A percentile compares a stretch with the other conserved stretches of the same genome.
phyloP scores from a whole-genome alignment of 2,888 invertebrate genomes.

The Rhagonycha lutea region DNA sequence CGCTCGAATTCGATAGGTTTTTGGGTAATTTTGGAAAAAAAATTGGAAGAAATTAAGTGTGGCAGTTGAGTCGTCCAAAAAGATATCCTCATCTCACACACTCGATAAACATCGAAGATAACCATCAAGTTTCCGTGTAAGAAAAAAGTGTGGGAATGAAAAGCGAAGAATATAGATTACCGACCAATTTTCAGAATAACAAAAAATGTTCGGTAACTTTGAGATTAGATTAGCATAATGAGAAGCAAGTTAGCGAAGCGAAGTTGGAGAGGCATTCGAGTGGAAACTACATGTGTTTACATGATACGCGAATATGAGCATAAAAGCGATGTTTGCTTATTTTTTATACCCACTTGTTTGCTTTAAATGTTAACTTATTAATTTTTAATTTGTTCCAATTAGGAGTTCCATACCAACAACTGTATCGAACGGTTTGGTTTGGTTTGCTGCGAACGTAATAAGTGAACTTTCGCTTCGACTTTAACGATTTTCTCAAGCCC shows the following conservation, averaged over 20 bases:
- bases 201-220: slow-evolving; percentile 29
- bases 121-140: not conserved
- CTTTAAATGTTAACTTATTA: slow-evolving; percentile 13
- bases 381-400: slow-evolving; percentile 11
- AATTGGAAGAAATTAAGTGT: not conserved
- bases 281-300: slow-evolving; percentile 37
- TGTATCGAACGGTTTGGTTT: not conserved
- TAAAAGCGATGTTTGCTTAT: slow-evolving; percentile 30
- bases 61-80: too few relatives aligned
- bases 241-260: slow-evolving; percentile 27
- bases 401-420: not conserved
- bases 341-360: slow-evolving; percentile 12
- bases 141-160: slow-evolving; percentile 12
- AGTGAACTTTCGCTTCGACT: not conserved
- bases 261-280: slow-evolving; percentile 33
- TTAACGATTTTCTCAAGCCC: not conserved
- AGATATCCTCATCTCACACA: too few relatives aligned
- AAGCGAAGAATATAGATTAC: slow-evolving; percentile 11
- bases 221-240: slow-evolving; percentile 33
- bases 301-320: slow-evolving; percentile 37
- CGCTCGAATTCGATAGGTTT: too few relatives aligned
- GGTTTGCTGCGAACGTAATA: not conserved
- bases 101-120: not conserved
- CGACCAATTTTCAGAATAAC: slow-evolving; percentile 7
- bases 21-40: not conserved